Base-by-base conservation (phyloP, 2,888 invertebrate genomes). In the Ecliptopera silaceata region DNA sequence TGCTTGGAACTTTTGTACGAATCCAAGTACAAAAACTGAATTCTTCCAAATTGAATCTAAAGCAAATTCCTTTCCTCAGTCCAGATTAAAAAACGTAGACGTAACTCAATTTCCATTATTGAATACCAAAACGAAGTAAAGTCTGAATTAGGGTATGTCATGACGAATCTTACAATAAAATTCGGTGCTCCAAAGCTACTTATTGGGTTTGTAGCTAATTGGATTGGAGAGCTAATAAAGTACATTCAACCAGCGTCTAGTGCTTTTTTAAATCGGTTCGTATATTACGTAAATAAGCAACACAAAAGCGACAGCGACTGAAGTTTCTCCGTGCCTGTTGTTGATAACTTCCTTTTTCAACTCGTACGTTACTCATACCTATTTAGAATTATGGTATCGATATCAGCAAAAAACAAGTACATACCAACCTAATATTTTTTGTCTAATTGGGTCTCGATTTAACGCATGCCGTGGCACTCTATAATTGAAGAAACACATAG, bases 31-130 rank as follows among this genome's bases (percentile, higher is more conserved):
- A 41, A 41, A 46, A n/a, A 51, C 44, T 42, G 46, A 55, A 48
- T 59, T 54, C 49, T 55, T 44, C 53, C 51, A 67, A 64, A 74
- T 71, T 68, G 59, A 57, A 65, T 67, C 68, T 50, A 61, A 60
- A 46, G 60, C 50, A 61, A 74, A 74, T 69, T 69, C 56, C 49
- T 47, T 59, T 41, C 56, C 39, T 17, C 61, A 63, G 63, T 17
- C 56, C 49, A 45, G 64, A 58, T 64, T 66, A 65, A 65, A 66
- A 63, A 65, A 59, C 55, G 63, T 49, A 61, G 61, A 60, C 44
- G 48, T 47, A 62, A 69, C 63, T 69, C 66, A 67, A 71, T 71
- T 68, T 69, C 60, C 61, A 63, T 73, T 68, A 68, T 70, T 70
- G 64, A 68, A 68, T 63, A 61, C 64, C 66, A 61, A 70, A 66